Evolutionary conservation across 2,888 invertebrate species (phyloP).

Genomic region (Drosophila mayaguana): DNA sequence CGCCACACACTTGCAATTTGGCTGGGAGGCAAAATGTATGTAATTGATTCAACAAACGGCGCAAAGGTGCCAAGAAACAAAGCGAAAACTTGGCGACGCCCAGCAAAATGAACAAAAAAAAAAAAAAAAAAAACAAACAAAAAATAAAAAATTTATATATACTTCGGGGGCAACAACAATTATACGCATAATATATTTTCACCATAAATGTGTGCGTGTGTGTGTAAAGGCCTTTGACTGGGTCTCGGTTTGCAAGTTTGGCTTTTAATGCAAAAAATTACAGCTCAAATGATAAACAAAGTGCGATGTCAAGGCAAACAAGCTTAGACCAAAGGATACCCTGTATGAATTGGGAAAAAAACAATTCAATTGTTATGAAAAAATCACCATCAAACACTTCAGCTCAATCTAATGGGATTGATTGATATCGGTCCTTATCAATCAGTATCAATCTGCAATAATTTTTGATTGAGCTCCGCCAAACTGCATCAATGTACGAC

Average conservation of each 20-base stretch:
- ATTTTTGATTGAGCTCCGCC: too few relatives aligned
- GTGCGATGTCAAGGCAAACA: not conserved
- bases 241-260: constrained; percentile 7
- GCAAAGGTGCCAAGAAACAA: constrained; percentile 73
- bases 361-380: not conserved
- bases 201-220: constrained; percentile 49
- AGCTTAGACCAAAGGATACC: not conserved
- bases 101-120: not conserved
- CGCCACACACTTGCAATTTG: constrained; percentile 53
- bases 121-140: not conserved
- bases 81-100: constrained; percentile 58
- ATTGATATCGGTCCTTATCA: too few relatives aligned
- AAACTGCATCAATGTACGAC: too few relatives aligned
- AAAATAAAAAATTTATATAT: constrained; percentile 17
- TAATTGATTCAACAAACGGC: constrained; percentile 76
- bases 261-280: constrained; percentile 21
- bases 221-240: constrained; percentile 16
- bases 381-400: not conserved
- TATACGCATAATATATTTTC: constrained; percentile 77
- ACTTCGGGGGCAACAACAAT: constrained; percentile 66
- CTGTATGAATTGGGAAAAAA: not conserved
- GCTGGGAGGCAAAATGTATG: constrained; percentile 63
- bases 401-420: not conserved
- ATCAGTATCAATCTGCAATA: too few relatives aligned
- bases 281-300: constrained; percentile 16